phyloP scores from a whole-genome alignment of 2,113 vertebrate genomes.

The Pomatostomus ruficeps region DNA sequence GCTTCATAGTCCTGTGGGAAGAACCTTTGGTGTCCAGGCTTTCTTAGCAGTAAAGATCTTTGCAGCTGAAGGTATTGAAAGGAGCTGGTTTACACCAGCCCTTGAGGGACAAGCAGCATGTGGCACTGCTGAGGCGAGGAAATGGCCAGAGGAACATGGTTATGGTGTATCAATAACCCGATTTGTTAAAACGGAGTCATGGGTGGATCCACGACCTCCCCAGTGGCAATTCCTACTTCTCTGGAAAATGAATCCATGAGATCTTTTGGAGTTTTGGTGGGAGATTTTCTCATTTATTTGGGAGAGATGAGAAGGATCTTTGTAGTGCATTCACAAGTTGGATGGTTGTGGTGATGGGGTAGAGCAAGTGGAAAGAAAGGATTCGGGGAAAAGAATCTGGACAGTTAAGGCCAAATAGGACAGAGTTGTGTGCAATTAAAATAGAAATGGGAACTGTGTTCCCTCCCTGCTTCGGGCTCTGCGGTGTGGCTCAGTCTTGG shows the following conservation, averaged over 20 bases:
- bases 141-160: neutral
- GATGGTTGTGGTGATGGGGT: neutral
- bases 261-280: neutral
- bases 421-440: rapidly evolving
- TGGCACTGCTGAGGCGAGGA: neutral
- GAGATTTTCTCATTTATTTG: neutral
- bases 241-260: neutral
- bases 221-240: neutral
- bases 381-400: neutral
- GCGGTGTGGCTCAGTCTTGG: neutral
- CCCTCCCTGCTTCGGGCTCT: neutral
- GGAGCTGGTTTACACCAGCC: neutral
- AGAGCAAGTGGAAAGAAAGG: neutral
- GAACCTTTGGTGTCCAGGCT: neutral
- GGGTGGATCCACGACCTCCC: neutral
- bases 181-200: neutral
- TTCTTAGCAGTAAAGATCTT: neutral
- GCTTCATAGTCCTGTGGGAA: neutral
- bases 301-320: neutral
- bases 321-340: neutral
- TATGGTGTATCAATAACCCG: neutral
- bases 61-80: neutral
- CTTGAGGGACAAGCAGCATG: neutral
- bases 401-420: neutral
- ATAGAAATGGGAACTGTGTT: neutral